Evolutionary conservation across 2,113 vertebrate species (phyloP), one percentile per base, ranked within the genome.

Genomic region (Ceuthmochares aereus): DNA sequence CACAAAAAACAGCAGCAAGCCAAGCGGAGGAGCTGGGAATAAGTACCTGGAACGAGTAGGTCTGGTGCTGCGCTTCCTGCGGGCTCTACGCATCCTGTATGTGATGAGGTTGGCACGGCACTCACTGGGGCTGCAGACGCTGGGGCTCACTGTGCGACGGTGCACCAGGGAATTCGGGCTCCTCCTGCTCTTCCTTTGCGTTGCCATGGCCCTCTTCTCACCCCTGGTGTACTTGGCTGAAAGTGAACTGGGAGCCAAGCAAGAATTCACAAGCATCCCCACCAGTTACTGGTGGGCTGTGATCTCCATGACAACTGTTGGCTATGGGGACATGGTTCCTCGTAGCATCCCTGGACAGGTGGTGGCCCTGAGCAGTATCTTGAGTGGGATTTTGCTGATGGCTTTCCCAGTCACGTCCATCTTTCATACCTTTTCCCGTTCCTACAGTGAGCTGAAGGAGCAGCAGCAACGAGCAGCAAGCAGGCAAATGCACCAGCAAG

Each of bases 291-390:
- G 99, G 99, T 99, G 99, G 99, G 99, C 99, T 0, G 99, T 99
- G 72, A 99, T 99, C 98, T 99, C 99, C 93, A 99, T 99, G 99
- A 99, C 99, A 10, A 99, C 99, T 2, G 99, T 99, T 25, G 99
- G 99, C 87, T 99, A 99, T 0, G 99, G 99, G 4, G 99, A 99
- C 97, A 99, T 99, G 99, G 99, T 99, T 66, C 99, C 99, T 37
- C 98, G 99, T 17, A 99, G 99, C 98, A 99, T 99, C 88, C 99
- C 99, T 0, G 99, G 99, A 45, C 99, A 99, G 96, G 99, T 99
- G 96, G 99, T 99, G 81, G 99, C 99, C 14, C 98, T 99, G 40
- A 99, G 99, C 98, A 99, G 99, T 96, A 99, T 99, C 97, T 93
- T 99, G 96, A 99, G 99, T 30, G 99, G 99, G 77, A 99, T 99